Evolutionary conservation across 2,797 vertebrate species (phyloP).

Genomic region (Euphonia xanthogaster): DNA sequence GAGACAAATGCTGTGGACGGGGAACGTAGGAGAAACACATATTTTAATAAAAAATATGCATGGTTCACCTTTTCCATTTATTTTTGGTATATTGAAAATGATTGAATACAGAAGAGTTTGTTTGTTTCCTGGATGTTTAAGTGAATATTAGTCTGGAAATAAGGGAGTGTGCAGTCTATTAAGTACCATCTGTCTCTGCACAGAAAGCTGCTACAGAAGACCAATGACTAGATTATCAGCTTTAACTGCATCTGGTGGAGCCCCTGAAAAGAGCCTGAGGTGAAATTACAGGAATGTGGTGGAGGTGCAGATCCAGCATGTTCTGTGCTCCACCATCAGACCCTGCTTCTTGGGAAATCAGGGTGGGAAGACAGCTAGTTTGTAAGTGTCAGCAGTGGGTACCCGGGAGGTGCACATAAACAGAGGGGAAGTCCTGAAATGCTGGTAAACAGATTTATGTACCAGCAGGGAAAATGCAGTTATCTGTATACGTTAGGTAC

Average conservation of each 20-base stretch:
- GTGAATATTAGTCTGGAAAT: neutral
- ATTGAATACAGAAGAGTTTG: neutral
- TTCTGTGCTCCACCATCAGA: neutral
- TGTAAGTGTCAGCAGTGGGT: neutral
- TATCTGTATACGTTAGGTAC: neutral
- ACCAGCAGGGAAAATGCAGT: neutral
- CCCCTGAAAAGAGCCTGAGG: neutral
- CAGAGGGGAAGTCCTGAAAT: neutral
- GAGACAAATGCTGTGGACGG: neutral
- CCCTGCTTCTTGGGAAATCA: neutral
- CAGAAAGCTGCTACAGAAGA: neutral
- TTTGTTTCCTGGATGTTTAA: neutral
- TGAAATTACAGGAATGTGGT: neutral
- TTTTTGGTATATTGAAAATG: neutral
- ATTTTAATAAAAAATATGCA: neutral
- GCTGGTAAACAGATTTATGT: neutral
- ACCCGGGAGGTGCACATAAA: neutral
- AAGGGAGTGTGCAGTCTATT: neutral
- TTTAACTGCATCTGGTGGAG: neutral
- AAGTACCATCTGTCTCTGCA: neutral
- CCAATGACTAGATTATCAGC: neutral
- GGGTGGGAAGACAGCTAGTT: neutral
- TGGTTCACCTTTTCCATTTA: neutral
- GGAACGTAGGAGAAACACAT: neutral
- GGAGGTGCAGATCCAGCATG: neutral